Conservation (phyloP, 1,140 invertebrate genomes). For the Drosophila ohnishii region DNA sequence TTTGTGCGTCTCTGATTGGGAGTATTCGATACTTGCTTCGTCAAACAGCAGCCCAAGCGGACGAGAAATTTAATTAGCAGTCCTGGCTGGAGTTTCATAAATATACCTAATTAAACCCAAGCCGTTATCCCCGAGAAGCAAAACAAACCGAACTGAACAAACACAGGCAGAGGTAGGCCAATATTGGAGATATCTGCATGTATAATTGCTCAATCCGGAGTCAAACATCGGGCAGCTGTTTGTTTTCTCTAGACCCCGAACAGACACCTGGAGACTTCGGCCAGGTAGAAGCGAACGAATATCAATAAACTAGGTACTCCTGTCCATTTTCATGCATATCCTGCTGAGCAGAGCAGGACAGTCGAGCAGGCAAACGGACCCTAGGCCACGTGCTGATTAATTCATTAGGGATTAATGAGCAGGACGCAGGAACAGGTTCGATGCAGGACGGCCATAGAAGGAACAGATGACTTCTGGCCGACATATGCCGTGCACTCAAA, state of each 20-base stretch:
- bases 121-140: conserved; percentile 4
- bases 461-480: conserved; percentile 55
- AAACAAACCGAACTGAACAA: conserved; percentile 9
- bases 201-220: conserved; percentile 52
- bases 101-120: conserved; percentile 25
- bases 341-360: conserved; percentile 6
- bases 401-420: conserved; percentile 72
- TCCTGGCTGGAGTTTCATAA: conserved; percentile 5
- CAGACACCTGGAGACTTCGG: conserved; percentile 32
- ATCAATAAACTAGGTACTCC: conserved; percentile 24
- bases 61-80: conserved; percentile 12
- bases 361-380: conserved; percentile 2
- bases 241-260: conserved; percentile 15
- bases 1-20: background rate
- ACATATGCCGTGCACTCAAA: conserved; percentile 61
- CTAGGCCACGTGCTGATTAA: conserved; percentile 70
- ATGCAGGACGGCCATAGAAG: conserved; percentile 42
- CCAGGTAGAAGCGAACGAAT: conserved; percentile 35
- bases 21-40: background rate
- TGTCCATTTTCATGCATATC: conserved; percentile 1
- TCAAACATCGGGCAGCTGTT: conserved; percentile 38
- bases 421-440: conserved; percentile 27
- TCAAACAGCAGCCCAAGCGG: background rate
- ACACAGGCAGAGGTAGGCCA: conserved; percentile 1
- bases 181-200: conserved; percentile 24